Base-by-base conservation (phyloP, 2,113 vertebrate genomes). In the Myotis davidii region DNA sequence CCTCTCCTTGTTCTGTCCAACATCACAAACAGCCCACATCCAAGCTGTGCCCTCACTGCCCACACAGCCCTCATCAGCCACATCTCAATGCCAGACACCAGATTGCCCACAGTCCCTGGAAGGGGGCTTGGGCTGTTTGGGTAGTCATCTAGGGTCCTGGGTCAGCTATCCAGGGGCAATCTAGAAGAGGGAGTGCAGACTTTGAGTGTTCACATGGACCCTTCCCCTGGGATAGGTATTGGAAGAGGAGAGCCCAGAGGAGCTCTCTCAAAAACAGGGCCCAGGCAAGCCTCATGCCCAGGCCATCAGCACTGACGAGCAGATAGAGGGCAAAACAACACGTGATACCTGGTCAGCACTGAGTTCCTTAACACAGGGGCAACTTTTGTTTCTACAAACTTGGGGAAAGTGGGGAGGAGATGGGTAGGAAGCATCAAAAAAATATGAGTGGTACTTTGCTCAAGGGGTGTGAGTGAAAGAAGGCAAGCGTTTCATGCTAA, bases 401-500 rank as follows among this genome's bases (percentile, higher is more conserved):
- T 6, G 14, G 14, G 39, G 37, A 29, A 11, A 9, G 17, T 50
- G 2, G 50, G 70, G 3, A 81, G 34, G 70, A 0, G 10, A 61
- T 2, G 7, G 21, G 2, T 72, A 27, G 17, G 18, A 9, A 39
- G 3, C 61, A 90, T 42, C 29, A 67, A 82, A 96, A 56, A 61
- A 65, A n/a, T 54, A 93, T 93, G 37, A 73, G 83, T 64, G 6
- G 42, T 85, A 82, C 6, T 69, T 29, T 32, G 14, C 1, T 16
- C 72, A 69, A 96, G 54, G 34, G 74, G 74, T 78, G 17, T 34
- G 72, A 65, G 45, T 86, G 94, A 94, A 94, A 91, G 88, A 96
- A 96, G 85, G 84, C 59, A 79, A 88, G 18, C 25, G 3, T 95
- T 97, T 96, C 81, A 85, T 95, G 95, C 87, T 95, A 92, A 96